Percentiles rank a stretch among this genome's conserved stretches.
Conservation (phyloP, 1,140 invertebrate species). For the Holcopasites calliopsidis region DNA sequence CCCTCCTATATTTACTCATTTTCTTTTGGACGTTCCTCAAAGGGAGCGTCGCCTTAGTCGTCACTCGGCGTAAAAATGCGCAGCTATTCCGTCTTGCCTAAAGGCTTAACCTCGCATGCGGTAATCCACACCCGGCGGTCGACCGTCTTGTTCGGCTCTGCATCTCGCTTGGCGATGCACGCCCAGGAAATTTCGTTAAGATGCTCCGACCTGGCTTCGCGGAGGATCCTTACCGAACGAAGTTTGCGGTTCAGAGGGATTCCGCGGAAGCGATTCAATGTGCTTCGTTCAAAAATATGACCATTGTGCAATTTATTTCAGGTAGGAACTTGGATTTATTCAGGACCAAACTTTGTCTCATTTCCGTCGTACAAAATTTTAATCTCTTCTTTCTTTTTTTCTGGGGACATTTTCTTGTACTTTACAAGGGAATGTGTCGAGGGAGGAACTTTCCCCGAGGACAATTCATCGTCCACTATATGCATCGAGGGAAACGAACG, state of each 20-base stretch:
- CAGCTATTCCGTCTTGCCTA: slow-evolving; percentile 56
- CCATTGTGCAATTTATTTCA: no score
- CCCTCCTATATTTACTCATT: slow-evolving; percentile 62
- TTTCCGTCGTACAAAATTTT: no score
- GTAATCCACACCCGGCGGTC: slow-evolving; percentile 34
- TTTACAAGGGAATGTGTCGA: not conserved
- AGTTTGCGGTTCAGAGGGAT: not conserved
- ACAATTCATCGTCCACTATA: slow-evolving; percentile 5
- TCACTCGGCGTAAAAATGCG: slow-evolving; percentile 59
- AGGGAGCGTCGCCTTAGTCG: slow-evolving; percentile 53
- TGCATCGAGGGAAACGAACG: not conserved
- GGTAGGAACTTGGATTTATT: no score
- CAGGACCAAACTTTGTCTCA: no score
- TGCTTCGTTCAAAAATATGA: no score
- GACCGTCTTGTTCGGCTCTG: slow-evolving; percentile 26
- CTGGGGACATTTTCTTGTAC: no score
- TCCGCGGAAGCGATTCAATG: no score
- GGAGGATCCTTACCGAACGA: not conserved
- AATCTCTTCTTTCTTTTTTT: not conserved
- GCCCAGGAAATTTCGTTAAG: not conserved
- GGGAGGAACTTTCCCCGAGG: not conserved
- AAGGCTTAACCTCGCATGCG: slow-evolving; percentile 51
- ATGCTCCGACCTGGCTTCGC: not conserved
- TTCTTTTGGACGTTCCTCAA: slow-evolving; percentile 59
- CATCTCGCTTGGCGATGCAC: not conserved